Percentiles rank a stretch among this genome's conserved stretches.
Evolutionary conservation across 1,140 invertebrate genomes (phyloP).

Genomic region (Drosophila paulistorum): DNA sequence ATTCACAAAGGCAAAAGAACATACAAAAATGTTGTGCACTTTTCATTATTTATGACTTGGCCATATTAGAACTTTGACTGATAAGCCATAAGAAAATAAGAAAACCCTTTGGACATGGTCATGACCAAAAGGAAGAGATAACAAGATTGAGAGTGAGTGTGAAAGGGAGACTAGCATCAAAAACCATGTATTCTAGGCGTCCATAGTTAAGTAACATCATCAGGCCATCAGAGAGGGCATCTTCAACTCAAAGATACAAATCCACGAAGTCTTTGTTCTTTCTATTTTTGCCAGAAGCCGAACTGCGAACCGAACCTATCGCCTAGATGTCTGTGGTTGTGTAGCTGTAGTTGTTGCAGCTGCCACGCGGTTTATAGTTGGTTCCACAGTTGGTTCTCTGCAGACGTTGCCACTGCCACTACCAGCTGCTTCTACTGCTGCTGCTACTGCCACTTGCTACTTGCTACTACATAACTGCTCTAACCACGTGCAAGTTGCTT

Average conservation of each 20-base stretch:
- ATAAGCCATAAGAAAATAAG: constrained; percentile 47
- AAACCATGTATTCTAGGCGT: constrained; percentile 26
- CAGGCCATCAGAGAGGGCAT: constrained; percentile 41
- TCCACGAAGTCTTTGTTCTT: constrained; percentile 39
- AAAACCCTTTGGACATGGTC: constrained; percentile 32
- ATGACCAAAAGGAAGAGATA: background rate
- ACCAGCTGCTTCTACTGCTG: constrained; percentile 21
- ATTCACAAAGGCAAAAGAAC: constrained; percentile 28
- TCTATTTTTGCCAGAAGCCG: constrained; percentile 41
- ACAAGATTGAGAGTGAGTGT: constrained; percentile 3
- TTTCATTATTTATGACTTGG: constrained; percentile 72
- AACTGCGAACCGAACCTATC: constrained; percentile 46
- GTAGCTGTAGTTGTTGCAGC: constrained; percentile 26
- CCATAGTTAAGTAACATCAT: constrained; percentile 24
- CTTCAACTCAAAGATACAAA: constrained; percentile 45
- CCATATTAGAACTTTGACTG: constrained; percentile 59
- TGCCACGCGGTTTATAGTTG: constrained; percentile 60
- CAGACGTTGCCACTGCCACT: constrained; percentile 17
- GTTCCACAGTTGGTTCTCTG: constrained; percentile 36
- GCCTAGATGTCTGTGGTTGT: constrained; percentile 11
- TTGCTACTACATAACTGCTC: background rate
- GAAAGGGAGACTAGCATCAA: constrained; percentile 29
- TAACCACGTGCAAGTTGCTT: constrained; percentile 52
- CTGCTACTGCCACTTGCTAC: constrained; percentile 6
- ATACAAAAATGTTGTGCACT: constrained; percentile 47